phyloP scores from a whole-genome alignment of 2,797 vertebrate genomes.

The Argentina silus region DNA sequence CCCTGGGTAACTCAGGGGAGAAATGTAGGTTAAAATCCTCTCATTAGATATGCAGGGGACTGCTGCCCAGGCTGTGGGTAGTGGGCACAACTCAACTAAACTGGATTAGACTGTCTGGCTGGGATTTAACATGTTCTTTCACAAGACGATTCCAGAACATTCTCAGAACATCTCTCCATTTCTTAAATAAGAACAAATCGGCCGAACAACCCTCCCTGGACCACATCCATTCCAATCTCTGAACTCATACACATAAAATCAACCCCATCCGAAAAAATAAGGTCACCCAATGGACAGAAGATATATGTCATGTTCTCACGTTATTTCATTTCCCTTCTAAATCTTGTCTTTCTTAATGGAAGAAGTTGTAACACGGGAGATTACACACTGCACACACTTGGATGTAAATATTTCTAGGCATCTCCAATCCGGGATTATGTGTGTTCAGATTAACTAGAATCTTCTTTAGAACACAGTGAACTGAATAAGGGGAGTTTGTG shows the following conservation, averaged over 20 bases:
- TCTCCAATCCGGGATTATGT: slow-evolving; percentile 64
- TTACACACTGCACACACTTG: slow-evolving; percentile 48
- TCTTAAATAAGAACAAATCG: neutral
- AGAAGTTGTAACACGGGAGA: slow-evolving; percentile 59
- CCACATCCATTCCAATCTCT: slow-evolving; percentile 43
- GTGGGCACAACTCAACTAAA: slow-evolving; percentile 26
- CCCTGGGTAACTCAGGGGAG: slow-evolving; percentile 40
- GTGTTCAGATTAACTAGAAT: slow-evolving; percentile 69
- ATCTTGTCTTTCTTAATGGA: slow-evolving; percentile 48
- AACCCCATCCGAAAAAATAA: neutral
- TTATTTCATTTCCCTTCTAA: slow-evolving; percentile 10
- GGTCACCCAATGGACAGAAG: neutral
- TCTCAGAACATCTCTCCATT: neutral
- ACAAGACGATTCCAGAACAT: slow-evolving; percentile 32
- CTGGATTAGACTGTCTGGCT: slow-evolving; percentile 66
- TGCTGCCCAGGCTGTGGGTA: slow-evolving; percentile 54
- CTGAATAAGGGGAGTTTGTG: slow-evolving; percentile 47
- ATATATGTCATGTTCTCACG: slow-evolving; percentile 26
- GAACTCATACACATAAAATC: slow-evolving; percentile 22
- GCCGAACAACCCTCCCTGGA: slow-evolving; percentile 54
- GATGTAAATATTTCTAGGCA: slow-evolving; percentile 61
- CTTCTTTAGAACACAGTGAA: slow-evolving; percentile 63
- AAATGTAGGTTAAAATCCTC: slow-evolving; percentile 65
- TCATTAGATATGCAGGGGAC: slow-evolving; percentile 57
- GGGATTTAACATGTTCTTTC: slow-evolving; percentile 66